Evolutionary conservation across 2,888 invertebrate genomes (phyloP), one percentile per base, ranked within the genome.

Genomic region (Andrena minutula): DNA sequence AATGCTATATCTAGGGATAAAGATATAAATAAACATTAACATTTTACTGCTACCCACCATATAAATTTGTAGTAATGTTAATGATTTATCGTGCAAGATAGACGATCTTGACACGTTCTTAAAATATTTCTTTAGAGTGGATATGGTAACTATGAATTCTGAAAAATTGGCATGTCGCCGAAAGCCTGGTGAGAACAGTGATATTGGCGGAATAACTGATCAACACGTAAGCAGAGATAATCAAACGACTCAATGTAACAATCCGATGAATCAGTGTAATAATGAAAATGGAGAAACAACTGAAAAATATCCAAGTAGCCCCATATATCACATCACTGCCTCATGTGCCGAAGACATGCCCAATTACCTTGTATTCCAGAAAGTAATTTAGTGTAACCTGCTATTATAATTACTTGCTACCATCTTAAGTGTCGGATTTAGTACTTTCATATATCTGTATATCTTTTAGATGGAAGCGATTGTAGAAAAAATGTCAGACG

Each of bases 401-500:
- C 35, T 26, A 53, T 12, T 30, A 23, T 10, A 20, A n/a, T 60
- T 32, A 20, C 30, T 26, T 30, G 35, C 7, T 10, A 60, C n/a
- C n/a, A 10, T 2, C 20, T 32, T 28, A 8, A 26, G 0, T 23
- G 56, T 49, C 10, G 26, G 6, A 26, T 23, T 23, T 30, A 47
- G 7, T 16, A 41, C 1, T 58, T 28, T 32, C 20, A 56, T 70
- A 4, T 12, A 12, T 64, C 2, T 41, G 8, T 63, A 0, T 47
- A 61, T 64, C 80, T 80, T 94, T 23, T 26, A 99, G 99, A 99
- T 99, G 98, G 99, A 99, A 93, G 95, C 96, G 20, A 97, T 99
- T 60, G 96, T 99, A 35, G 98, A 99, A 92, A 97, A 97, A 94
- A 99, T 99, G 99, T 98, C 99, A 94, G 98, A 99, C 90, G 99